phyloP scores from a whole-genome alignment of 2,797 vertebrate genomes.

The Melanotaenia trifasciata region DNA sequence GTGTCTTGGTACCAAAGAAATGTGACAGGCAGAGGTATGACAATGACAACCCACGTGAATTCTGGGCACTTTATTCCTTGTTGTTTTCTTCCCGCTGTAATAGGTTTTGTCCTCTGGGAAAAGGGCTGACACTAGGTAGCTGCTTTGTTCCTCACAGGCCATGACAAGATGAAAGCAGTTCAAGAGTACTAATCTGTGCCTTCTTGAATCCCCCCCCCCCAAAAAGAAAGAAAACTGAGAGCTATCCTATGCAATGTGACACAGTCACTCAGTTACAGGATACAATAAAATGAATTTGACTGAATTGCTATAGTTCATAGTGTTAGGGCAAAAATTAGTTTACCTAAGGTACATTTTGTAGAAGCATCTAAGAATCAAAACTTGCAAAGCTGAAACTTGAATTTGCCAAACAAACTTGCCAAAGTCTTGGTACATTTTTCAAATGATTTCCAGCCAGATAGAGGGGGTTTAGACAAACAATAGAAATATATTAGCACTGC shows the following conservation, averaged over 20 bases:
- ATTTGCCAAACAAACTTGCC: constrained; percentile 66
- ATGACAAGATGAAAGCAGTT: constrained; percentile 43
- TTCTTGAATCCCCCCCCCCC: constrained; percentile 5
- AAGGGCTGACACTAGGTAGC: constrained; percentile 38
- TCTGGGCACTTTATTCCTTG: constrained; percentile 14
- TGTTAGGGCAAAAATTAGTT: constrained; percentile 40
- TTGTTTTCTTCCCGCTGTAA: constrained; percentile 49
- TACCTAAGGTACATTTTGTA: constrained; percentile 35
- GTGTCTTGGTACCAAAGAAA: constrained; percentile 5
- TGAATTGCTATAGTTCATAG: constrained; percentile 44
- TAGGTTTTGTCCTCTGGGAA: constrained; percentile 54
- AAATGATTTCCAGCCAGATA: constrained; percentile 61
- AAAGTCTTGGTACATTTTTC: constrained; percentile 64
- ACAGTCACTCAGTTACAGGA: constrained; percentile 21
- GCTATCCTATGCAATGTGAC: constrained; percentile 7
- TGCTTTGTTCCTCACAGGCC: constrained; percentile 54
- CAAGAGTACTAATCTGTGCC: constrained; percentile 22
- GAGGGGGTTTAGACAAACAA: constrained; percentile 36
- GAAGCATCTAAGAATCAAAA: constrained; percentile 42
- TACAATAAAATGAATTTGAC: constrained; percentile 49
- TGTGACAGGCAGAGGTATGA: constrained; percentile 18
- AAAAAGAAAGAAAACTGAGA: constrained; percentile 31
- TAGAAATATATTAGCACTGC: constrained; percentile 37
- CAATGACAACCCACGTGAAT: constrained; percentile 15
- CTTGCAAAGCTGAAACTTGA: constrained; percentile 54